Evolutionary conservation across 2,888 invertebrate species (phyloP).

Genomic region (Drosophila lutescens): DNA sequence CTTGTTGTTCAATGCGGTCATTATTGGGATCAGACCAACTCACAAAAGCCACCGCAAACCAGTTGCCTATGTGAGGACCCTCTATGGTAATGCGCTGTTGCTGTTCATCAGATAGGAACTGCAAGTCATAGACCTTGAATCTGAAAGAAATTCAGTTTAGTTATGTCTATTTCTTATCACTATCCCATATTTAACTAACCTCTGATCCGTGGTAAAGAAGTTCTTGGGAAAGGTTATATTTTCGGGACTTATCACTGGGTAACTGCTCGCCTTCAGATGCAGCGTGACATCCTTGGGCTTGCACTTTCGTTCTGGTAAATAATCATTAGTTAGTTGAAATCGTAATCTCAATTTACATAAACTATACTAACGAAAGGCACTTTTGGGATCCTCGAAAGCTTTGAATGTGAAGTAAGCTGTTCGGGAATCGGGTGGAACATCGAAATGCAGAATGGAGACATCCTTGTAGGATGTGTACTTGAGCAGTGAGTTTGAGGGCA

Average conservation of each 20-base stretch:
- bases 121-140: slow-evolving; percentile 86
- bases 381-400: slow-evolving; percentile 84
- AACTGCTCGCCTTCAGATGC: slow-evolving; percentile 91
- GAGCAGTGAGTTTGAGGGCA: slow-evolving; percentile 85
- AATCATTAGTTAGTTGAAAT: background rate
- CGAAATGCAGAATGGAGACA: slow-evolving; percentile 86
- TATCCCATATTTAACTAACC: slow-evolving; percentile 59
- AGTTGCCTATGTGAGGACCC: slow-evolving; percentile 90
- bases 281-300: slow-evolving; percentile 87
- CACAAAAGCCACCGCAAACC: slow-evolving; percentile 92
- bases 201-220: slow-evolving; percentile 85
- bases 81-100: slow-evolving; percentile 87
- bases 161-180: background rate
- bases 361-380: slow-evolving; percentile 83
- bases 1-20: slow-evolving; percentile 90
- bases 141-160: slow-evolving; percentile 65
- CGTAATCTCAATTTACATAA: too few relatives aligned
- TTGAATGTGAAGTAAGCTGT: slow-evolving; percentile 85
- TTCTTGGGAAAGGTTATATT: slow-evolving; percentile 90
- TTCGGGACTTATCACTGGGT: slow-evolving; percentile 93
- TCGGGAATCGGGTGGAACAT: slow-evolving; percentile 85
- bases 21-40: slow-evolving; percentile 90
- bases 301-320: slow-evolving; percentile 86
- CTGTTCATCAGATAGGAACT: slow-evolving; percentile 87
- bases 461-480: slow-evolving; percentile 86